phyloP scores from a whole-genome alignment of 2,888 invertebrate genomes.

The Parelbella ahira region DNA sequence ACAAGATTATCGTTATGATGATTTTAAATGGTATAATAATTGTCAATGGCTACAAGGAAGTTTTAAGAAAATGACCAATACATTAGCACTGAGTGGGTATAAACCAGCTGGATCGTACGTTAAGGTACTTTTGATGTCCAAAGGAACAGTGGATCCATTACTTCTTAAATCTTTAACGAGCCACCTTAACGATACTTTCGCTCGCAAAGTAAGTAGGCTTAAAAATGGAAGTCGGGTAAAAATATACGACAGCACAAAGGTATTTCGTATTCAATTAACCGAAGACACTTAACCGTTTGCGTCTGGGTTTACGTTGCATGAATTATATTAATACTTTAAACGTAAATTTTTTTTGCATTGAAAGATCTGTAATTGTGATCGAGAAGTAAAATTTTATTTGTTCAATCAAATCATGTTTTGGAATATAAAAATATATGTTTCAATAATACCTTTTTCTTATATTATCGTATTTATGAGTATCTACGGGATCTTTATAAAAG shows the following conservation, averaged over 20 bases:
- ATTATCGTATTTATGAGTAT: too few species aligned
- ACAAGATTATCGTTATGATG: too few species aligned
- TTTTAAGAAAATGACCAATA: slow-evolving; percentile 13
- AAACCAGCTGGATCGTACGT: slow-evolving; percentile 27
- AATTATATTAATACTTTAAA: too few species aligned
- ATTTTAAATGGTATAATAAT: too few species aligned
- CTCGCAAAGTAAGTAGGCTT: slow-evolving; percentile 11
- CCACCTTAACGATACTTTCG: slow-evolving; percentile 33
- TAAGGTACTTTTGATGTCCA: slow-evolving; percentile 27
- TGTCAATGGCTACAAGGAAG: slow-evolving; percentile 13
- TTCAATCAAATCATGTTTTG: too few species aligned
- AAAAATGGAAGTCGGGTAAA: slow-evolving; percentile 35
- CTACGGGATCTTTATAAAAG: too few species aligned
- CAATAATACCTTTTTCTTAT: too few species aligned
- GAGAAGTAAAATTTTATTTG: too few species aligned
- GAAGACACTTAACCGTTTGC: slow-evolving; percentile 13
- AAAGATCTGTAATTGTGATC: too few species aligned
- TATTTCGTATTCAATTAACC: slow-evolving; percentile 25
- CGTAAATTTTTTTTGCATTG: too few species aligned
- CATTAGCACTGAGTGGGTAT: slow-evolving; percentile 15
- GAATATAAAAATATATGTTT: too few species aligned
- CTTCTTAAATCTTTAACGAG: slow-evolving; percentile 34
- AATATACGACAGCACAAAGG: slow-evolving; percentile 38
- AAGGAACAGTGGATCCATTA: slow-evolving; percentile 31
- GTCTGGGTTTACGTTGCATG: too few species aligned